Conservation (phyloP, 2,888 invertebrate genomes). For the Pardosa pseudoannulata region DNA sequence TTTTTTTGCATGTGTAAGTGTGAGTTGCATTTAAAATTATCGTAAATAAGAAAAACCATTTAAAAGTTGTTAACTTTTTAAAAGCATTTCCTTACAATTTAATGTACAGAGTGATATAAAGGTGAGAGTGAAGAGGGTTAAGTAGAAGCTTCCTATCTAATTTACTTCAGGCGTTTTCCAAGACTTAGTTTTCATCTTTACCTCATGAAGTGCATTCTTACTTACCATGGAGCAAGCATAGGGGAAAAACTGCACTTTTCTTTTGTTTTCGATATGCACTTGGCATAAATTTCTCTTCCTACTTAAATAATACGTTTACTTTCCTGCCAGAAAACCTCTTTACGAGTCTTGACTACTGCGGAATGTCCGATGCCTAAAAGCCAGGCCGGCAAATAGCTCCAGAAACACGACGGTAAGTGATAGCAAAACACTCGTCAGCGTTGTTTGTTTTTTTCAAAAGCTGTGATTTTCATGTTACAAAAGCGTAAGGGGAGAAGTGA, state of each 20-base stretch:
- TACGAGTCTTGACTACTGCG: conserved; percentile 52
- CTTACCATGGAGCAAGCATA: background rate
- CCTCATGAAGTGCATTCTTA: background rate
- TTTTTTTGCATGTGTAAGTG: no score
- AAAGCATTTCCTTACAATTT: no score
- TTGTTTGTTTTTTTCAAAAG: conserved; percentile 59
- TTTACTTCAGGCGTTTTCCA: background rate
- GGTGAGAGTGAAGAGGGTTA: background rate
- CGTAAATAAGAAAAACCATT: no score
- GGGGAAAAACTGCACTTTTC: conserved; percentile 10
- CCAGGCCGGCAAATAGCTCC: conserved; percentile 26
- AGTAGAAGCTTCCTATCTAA: background rate
- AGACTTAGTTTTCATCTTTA: background rate
- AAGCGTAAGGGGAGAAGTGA: conserved; percentile 16
- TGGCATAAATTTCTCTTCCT: conserved; percentile 41
- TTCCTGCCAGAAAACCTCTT: conserved; percentile 33
- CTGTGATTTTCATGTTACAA: conserved; percentile 37
- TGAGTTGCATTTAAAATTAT: no score
- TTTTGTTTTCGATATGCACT: conserved; percentile 41
- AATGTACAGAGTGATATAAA: no score
- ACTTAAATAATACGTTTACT: conserved; percentile 40
- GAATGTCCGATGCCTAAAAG: conserved; percentile 48
- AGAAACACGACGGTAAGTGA: conserved; percentile 42
- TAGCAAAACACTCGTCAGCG: conserved; percentile 41
- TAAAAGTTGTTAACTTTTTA: no score